phyloP scores from a whole-genome alignment of 2,797 vertebrate species.

The Merluccius polli region DNA sequence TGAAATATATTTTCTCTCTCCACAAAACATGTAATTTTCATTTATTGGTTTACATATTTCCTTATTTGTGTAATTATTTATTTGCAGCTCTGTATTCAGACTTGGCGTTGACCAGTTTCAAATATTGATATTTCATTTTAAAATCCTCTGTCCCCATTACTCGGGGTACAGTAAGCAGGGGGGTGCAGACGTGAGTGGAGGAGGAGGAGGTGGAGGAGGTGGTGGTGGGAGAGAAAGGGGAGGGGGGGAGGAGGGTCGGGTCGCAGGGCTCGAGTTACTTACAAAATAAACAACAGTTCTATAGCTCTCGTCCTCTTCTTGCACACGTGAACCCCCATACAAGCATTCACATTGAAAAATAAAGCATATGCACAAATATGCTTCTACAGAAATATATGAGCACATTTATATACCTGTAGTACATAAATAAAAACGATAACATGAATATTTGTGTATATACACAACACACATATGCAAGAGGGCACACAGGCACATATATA shows the following conservation, averaged over 20 bases:
- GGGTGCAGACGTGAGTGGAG: neutral
- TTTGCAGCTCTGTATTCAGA: neutral
- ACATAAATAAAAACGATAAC: conserved; percentile 70
- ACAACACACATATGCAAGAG: conserved; percentile 63
- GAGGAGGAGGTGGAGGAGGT: neutral
- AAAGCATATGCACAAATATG: conserved; percentile 43
- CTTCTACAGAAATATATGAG: conserved; percentile 65
- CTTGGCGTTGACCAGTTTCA: neutral
- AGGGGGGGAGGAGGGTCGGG: neutral
- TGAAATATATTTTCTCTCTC: neutral
- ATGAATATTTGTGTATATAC: conserved; percentile 71
- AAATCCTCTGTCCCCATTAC: neutral
- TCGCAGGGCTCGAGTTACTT: neutral
- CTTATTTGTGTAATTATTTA: neutral
- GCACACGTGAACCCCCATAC: conserved; percentile 24
- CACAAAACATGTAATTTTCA: neutral
- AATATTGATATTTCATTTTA: neutral
- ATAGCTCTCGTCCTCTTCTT: conserved; percentile 21
- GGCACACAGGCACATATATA: conserved; percentile 78
- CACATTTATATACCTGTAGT: conserved; percentile 75
- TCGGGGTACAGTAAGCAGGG: neutral
- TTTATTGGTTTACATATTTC: neutral
- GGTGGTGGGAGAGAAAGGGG: neutral
- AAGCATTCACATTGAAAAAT: neutral
- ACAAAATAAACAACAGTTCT: neutral